phyloP scores from a whole-genome alignment of 2,888 invertebrate species.

The Mimumesa dahlbomi region DNA sequence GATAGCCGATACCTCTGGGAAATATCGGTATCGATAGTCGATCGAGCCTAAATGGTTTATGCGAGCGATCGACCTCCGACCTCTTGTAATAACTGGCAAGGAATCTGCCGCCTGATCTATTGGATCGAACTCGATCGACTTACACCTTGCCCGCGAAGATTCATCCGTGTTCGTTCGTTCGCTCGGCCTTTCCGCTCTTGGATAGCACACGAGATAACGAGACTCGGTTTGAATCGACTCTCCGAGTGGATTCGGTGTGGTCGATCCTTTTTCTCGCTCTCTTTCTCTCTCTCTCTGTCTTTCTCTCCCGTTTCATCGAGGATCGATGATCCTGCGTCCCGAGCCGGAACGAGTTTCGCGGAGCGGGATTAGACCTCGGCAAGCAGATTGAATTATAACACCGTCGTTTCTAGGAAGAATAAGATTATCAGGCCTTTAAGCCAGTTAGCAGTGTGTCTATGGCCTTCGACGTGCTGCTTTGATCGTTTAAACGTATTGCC shows the following conservation, averaged over 20 bases:
- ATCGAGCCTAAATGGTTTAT: slow-evolving; percentile 79
- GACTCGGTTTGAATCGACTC: slow-evolving; percentile 4
- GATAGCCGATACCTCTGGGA: slow-evolving; percentile 78
- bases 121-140: slow-evolving; percentile 75
- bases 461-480: not conserved
- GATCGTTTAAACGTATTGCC: not conserved
- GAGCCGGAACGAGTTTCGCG: slow-evolving; percentile 7
- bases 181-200: slow-evolving; percentile 22
- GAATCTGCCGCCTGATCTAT: slow-evolving; percentile 77
- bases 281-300: not conserved
- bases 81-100: slow-evolving; percentile 77
- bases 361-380: slow-evolving; percentile 32
- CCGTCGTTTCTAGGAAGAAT: slow-evolving; percentile 8
- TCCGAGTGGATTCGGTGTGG: slow-evolving; percentile 50
- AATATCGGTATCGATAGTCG: slow-evolving; percentile 79
- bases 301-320: slow-evolving; percentile 7
- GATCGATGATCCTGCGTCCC: slow-evolving; percentile 35
- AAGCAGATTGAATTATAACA: slow-evolving; percentile 10
- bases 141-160: slow-evolving; percentile 72
- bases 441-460: slow-evolving; percentile 3
- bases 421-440: slow-evolving; percentile 30
- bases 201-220: slow-evolving; percentile 39
- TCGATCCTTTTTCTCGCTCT: too few relatives aligned
- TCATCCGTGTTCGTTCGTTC: slow-evolving; percentile 40
- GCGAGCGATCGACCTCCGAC: slow-evolving; percentile 78